Percentiles rank a stretch among this genome's conserved stretches.
phyloP scores from a whole-genome alignment of 2,888 invertebrate species.

The Clostera curtula region DNA sequence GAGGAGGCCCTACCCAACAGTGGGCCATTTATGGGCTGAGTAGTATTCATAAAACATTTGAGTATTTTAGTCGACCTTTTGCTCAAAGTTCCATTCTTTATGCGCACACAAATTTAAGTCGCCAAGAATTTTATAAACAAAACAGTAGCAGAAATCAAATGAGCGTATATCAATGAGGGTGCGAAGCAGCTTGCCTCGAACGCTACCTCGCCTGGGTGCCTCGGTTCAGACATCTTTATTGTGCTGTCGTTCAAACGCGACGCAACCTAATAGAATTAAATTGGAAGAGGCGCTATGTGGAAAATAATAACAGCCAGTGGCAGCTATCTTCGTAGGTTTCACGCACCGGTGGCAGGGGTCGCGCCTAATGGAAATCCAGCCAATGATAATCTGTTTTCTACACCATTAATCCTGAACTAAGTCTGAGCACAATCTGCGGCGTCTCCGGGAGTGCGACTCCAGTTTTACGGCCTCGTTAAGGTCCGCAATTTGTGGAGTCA shows the following conservation, averaged over 20 bases:
- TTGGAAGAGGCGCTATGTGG: constrained; percentile 69
- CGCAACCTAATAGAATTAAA: constrained; percentile 73
- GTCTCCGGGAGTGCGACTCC: constrained; percentile 63
- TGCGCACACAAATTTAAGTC: constrained; percentile 16
- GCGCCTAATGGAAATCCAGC: constrained; percentile 69
- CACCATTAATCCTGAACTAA: constrained; percentile 76
- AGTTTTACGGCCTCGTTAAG: constrained; percentile 74
- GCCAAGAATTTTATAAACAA: constrained; percentile 28
- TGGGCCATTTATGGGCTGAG: no score
- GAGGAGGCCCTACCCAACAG: no score
- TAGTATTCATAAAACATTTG: no score
- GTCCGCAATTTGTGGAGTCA: constrained; percentile 74
- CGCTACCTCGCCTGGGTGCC: constrained; percentile 29
- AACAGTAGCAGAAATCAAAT: constrained; percentile 37
- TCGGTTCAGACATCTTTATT: constrained; percentile 66
- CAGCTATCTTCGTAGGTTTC: constrained; percentile 65
- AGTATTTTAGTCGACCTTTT: no score
- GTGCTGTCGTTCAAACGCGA: constrained; percentile 69
- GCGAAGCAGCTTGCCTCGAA: constrained; percentile 20
- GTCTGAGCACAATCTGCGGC: constrained; percentile 72
- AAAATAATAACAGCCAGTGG: constrained; percentile 71
- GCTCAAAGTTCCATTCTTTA: no score
- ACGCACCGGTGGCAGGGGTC: constrained; percentile 73
- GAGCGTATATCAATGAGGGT: constrained; percentile 38
- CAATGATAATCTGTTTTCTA: constrained; percentile 77